Conservation (phyloP, 2,113 vertebrate genomes). For the Campylomormyrus tamandua region DNA sequence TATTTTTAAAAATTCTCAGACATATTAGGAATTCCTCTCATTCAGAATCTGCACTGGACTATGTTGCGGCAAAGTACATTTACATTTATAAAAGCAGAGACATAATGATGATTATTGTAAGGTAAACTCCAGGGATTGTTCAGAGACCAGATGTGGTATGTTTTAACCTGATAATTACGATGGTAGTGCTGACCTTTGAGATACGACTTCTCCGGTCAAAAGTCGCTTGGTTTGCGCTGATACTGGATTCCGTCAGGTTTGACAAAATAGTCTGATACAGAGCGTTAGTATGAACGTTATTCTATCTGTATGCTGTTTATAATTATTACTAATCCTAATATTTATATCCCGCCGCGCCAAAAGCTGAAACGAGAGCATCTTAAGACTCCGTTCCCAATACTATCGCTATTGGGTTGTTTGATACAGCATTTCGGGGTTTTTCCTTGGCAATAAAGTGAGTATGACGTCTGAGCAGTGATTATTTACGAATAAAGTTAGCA, state of each 20-base stretch:
- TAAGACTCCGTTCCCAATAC: neutral
- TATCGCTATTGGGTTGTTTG: neutral
- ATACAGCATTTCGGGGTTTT: neutral
- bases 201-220: conserved; percentile 47
- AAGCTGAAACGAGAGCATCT: neutral
- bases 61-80: neutral
- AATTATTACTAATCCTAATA: neutral
- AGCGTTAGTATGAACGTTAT: neutral
- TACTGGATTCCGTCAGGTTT: neutral
- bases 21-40: neutral
- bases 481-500: neutral
- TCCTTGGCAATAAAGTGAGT: neutral
- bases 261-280: conserved; percentile 9
- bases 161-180: conserved; percentile 49
- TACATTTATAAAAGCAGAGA: neutral
- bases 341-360: neutral
- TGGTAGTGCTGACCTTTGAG: conserved; percentile 57
- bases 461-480: neutral
- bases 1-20: neutral
- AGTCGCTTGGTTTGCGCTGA: conserved; percentile 32
- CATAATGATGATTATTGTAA: neutral
- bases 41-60: neutral
- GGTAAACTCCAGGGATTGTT: neutral
- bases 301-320: neutral
- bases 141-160: conserved; percentile 32